Percentiles rank a stretch among this genome's conserved stretches.
Conservation (phyloP, 2,888 invertebrate genomes). For the Carpatolechia fugitivella region DNA sequence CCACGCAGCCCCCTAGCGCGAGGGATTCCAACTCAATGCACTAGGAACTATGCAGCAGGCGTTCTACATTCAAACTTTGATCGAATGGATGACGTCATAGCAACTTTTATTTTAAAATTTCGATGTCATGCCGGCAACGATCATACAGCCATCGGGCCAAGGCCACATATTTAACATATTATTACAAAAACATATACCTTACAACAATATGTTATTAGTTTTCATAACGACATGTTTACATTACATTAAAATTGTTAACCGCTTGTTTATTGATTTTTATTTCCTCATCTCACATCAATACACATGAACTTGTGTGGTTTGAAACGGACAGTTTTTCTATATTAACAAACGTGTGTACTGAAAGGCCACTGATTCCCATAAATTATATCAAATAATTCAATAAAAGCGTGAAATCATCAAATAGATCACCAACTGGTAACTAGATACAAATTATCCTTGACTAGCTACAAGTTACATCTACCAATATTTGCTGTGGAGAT, state of each 20-base stretch:
- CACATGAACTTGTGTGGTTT: neutral
- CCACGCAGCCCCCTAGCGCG: constrained; percentile 48
- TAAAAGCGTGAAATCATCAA: too few species aligned
- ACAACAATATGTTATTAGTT: too few species aligned
- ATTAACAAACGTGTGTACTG: too few species aligned
- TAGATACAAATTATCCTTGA: too few species aligned
- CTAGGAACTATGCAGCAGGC: constrained; percentile 6
- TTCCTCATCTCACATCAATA: too few species aligned
- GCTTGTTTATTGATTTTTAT: neutral
- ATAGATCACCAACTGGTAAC: too few species aligned
- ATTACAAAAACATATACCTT: too few species aligned
- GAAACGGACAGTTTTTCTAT: too few species aligned
- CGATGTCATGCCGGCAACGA: neutral
- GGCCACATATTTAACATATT: constrained; percentile 7
- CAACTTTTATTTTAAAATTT: constrained; percentile 1
- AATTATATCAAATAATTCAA: too few species aligned
- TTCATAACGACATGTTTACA: neutral
- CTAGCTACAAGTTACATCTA: too few species aligned
- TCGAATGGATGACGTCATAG: constrained; percentile 1
- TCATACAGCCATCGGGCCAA: constrained; percentile 8
- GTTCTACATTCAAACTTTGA: constrained; percentile 6
- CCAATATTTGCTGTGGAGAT: too few species aligned
- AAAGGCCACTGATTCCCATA: too few species aligned
- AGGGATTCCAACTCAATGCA: constrained; percentile 28
- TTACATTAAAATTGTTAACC: neutral